Evolutionary conservation across 2,113 vertebrate species (phyloP).

Genomic region (Pampusana beccarii): DNA sequence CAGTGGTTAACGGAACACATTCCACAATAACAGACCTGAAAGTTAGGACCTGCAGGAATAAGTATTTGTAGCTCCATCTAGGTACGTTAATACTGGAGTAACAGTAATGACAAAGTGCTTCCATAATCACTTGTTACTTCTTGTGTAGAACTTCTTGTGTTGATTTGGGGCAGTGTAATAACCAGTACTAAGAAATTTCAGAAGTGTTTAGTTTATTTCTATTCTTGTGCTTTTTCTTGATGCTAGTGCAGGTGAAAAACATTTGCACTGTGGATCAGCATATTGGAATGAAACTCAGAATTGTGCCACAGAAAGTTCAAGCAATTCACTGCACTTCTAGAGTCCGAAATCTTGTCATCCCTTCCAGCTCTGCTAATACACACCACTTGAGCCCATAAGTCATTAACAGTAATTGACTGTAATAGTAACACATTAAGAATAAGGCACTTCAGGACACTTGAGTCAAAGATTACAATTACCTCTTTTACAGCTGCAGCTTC

Average conservation of each 20-base stretch:
- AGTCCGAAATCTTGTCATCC: background rate
- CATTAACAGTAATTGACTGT: background rate
- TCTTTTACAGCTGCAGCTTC: conserved; percentile 71
- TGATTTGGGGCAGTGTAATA: background rate
- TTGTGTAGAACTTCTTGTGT: background rate
- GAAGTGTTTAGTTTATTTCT: background rate
- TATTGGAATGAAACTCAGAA: background rate
- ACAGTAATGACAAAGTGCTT: background rate
- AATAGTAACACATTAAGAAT: background rate
- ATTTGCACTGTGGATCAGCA: background rate
- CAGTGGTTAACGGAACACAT: background rate
- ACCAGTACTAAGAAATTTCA: background rate
- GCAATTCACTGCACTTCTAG: background rate
- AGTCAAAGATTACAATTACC: conserved; percentile 64
- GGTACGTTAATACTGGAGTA: background rate
- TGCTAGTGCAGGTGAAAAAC: background rate
- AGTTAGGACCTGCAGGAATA: background rate
- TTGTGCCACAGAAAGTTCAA: background rate
- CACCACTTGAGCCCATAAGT: background rate
- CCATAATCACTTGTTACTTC: background rate
- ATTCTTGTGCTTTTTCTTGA: background rate
- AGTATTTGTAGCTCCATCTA: background rate
- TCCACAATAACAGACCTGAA: background rate
- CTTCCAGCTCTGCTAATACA: background rate
- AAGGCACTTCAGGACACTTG: background rate